Evolutionary conservation across 2,113 vertebrate genomes (phyloP), one percentile per base, ranked within the genome.

Genomic region (Ochotona princeps): DNA sequence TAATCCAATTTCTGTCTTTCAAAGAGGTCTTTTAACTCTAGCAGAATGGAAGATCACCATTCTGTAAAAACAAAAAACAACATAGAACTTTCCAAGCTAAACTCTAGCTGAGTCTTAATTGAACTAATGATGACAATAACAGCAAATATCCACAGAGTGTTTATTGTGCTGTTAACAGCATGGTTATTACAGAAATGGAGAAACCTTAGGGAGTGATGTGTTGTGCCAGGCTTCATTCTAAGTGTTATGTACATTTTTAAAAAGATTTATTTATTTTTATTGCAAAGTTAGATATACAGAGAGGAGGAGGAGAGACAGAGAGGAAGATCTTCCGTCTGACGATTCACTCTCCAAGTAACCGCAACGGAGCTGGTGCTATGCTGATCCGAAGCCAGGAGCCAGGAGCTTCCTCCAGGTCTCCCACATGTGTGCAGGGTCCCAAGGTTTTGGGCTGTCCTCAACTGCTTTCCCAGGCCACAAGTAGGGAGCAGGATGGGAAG

Each of bases 111-210:
- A 35, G 86, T 88, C 79, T 92, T 88, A 85, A 90, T 12, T 79
- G 89, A 88, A 90, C 32, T 92, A 92, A 82, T 93, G 87, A 90
- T 93, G 38, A 93, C 84, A 47, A 74, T 70, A 54, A 60, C 23
- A 80, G 44, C 30, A 72, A 84, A 11, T 84, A 61, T 47, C 20
- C 57, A 35, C 35, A 74, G 57, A 54, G 32, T 88, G 21, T 74
- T 93, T 60, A 74, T 11, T 12, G 18, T 54, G 66, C 69, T 69
- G 63, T 82, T 86, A 73, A 26, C 47, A 79, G 72, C 26, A 49
- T 1, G 6, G 6, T 20, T 75, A 20, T 83, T 84, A 69, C 2
- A 38, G 38, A 38, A 65, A 65, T 17, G 67, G 54, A 25, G 49
- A 32, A 18, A 11, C 15, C 54, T 66, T 30, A 54, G 1, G 17